Evolutionary conservation across 2,888 invertebrate species (phyloP), one percentile per base, ranked within the genome.

Genomic region (Cosmia trapezina): DNA sequence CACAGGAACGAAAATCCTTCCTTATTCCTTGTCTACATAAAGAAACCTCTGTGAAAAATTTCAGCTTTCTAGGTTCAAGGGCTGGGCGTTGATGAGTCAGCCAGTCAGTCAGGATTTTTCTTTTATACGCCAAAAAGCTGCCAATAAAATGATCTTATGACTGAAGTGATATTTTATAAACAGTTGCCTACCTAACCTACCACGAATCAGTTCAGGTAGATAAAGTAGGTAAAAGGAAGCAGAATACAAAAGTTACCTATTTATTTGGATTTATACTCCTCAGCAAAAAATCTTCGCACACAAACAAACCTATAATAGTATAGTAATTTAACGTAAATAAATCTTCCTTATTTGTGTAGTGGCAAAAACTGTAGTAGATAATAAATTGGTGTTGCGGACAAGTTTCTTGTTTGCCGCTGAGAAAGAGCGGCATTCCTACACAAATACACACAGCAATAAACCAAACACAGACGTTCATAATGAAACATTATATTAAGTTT

Each of bases 361-460:
- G 69, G 78, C 86, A 85, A 85, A 85, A 86, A 86, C 83, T 80
- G 67, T 64, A 67, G 76, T 66, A 75, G 76, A 83, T 86, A 84
- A 85, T 76, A 83, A 83, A 86, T 86, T 83, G 56, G 45, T 74
- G 77, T 77, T 77, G 78, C 62, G 73, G 72, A 73, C 77, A 79
- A 83, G 37, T 83, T 85, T 84, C 75, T 85, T 85, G 75, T 78
- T 78, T 61, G 66, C 43, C 68, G 60, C 59, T 67, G 56, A 57
- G 61, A 76, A 76, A 73, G 65, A 64, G 62, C 61, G 60, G 67
- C 72, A 70, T 63, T 68, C 70, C 78, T 70, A 76, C 72, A 71
- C 61, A 73, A 85, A 77, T 77, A 83, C 57, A 68, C 33, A 66
- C 41, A 62, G 63, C 70, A 76, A 81, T 76, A 68, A 71, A 78